Conservation (phyloP, 2,888 invertebrate genomes). For the Dendrolimus houi region DNA sequence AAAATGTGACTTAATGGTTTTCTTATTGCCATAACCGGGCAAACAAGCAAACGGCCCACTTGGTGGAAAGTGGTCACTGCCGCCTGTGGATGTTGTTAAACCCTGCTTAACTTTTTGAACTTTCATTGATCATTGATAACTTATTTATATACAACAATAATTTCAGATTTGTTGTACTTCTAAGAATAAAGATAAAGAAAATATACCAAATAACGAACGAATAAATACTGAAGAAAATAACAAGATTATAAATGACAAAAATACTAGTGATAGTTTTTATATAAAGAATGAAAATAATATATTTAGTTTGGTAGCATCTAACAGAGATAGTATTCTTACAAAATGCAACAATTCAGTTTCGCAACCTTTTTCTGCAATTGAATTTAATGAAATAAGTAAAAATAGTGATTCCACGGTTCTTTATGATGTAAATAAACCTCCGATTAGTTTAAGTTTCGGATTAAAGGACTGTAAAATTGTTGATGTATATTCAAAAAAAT, state of each 20-base stretch:
- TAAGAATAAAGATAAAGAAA: slow-evolving; percentile 2
- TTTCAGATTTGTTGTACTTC: neutral
- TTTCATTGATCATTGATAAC: no score
- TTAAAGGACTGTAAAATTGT: slow-evolving; percentile 37
- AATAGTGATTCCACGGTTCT: slow-evolving; percentile 25
- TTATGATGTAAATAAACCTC: slow-evolving; percentile 25
- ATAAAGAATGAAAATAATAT: neutral
- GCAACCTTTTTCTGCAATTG: slow-evolving; percentile 25
- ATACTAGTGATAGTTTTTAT: neutral
- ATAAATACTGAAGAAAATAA: neutral
- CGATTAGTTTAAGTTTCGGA: slow-evolving; percentile 39
- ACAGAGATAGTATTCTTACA: slow-evolving; percentile 8
- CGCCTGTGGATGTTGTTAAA: no score
- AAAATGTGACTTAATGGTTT: no score
- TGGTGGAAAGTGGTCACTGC: no score
- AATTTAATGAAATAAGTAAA: slow-evolving; percentile 14
- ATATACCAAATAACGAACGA: neutral
- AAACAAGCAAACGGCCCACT: no score
- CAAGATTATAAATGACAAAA: neutral
- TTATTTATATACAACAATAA: no score
- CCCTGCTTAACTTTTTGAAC: no score
- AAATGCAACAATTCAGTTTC: slow-evolving; percentile 6
- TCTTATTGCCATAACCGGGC: no score
- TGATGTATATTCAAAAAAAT: slow-evolving; percentile 40
- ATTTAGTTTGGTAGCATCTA: neutral